A percentile compares a stretch with the other conserved stretches of the same genome.
Evolutionary conservation across 2,797 vertebrate species (phyloP).

Genomic region (Triplophysa yarkandensis): DNA sequence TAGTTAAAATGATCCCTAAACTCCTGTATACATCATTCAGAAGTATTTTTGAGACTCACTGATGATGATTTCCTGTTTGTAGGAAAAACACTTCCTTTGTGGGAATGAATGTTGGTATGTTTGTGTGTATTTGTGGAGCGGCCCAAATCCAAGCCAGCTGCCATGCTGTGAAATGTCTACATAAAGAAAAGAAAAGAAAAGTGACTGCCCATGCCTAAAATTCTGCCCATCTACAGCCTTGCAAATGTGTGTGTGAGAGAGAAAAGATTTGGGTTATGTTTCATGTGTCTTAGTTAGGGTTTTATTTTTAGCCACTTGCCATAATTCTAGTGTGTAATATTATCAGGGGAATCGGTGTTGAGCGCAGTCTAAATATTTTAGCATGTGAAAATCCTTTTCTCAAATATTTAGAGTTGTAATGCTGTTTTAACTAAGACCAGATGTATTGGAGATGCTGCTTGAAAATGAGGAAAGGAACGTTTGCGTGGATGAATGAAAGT

Average conservation of each 20-base stretch:
- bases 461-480: neutral
- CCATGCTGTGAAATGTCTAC: neutral
- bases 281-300: neutral
- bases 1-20: neutral
- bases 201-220: too few species aligned
- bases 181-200: neutral
- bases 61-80: neutral
- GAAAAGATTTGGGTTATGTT: neutral
- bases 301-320: slow-evolving; percentile 17
- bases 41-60: neutral
- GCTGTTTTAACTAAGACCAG: slow-evolving; percentile 15
- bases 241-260: neutral
- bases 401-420: slow-evolving; percentile 19
- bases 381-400: slow-evolving; percentile 4
- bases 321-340: slow-evolving; percentile 18
- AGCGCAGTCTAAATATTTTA: slow-evolving; percentile 3
- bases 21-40: neutral
- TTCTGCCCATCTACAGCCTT: too few species aligned
- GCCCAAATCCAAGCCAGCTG: neutral
- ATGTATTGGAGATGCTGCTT: neutral
- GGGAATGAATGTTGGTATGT: slow-evolving; percentile 6
- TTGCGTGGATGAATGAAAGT: neutral
- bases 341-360: neutral
- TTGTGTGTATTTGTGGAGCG: neutral
- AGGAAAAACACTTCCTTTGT: neutral